Base-by-base conservation (phyloP, 53 echinoderm and acorn worm species). In the Crossaster papposus region DNA sequence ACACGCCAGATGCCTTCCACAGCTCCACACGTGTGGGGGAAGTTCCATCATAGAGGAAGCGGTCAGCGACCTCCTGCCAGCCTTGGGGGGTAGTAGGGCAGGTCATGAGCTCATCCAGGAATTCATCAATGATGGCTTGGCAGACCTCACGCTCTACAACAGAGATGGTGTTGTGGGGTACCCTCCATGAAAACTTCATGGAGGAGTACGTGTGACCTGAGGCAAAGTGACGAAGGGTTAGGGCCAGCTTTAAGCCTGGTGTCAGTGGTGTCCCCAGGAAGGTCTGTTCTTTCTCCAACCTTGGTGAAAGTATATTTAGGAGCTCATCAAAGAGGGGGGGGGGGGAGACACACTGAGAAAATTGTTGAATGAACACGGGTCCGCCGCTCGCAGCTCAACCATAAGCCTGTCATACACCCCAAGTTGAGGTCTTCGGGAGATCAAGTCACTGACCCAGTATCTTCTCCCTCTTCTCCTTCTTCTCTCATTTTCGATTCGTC, bases 111-210 rank as follows among this genome's bases (percentile, higher is more conserved):
- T 91, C 89, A 51, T 78, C 78, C 14, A 58, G 11, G 79, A 80
- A 88, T 32, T 89, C 87, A 3, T 79, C 91, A 9, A 90, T 30
- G 79, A 93, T 93, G 64, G 91, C 91, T 34, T 88, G 44, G 70
- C 90, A 93, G 20, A 94, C 94, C 79, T 94, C 92, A 83, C 78
- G 34, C 9, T 89, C 64, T 36, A 94, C 68, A 17, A 87, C 14
- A 11, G 81, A 87, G 30, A 52, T 55, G 80, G 90, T 85, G 87
- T 86, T 92, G 87, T 85, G 81, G 18, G 90, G 86, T 26, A 93
- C 80, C 76, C 90, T 70, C 86, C 82, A 88, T 23, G 70, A 65
- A 37, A 34, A 93, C 81, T 79, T 14, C 90, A 93, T 86, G 29
- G 23, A 15, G 12, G 34, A 4, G 51, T 90, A 91, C 51, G 81